These are phyloP conservation scores for Vollenhovia emeryi DNA, from an alignment of 1,140 invertebrate genomes.

Conservation along the genomic window DNA sequence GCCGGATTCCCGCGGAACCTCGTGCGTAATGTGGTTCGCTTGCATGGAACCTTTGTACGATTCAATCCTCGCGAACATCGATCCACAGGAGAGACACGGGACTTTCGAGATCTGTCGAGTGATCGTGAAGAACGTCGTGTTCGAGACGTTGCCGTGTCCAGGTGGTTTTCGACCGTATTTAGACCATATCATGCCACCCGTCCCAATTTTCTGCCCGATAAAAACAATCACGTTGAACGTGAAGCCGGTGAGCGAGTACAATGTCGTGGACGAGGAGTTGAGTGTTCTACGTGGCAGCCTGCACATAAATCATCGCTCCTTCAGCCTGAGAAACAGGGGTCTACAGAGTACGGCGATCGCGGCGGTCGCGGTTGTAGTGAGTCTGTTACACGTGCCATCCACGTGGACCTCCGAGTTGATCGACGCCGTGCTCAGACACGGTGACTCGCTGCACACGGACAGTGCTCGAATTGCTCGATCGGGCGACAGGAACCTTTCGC, in stretches of 20 bases:
- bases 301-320: constrained; percentile 71
- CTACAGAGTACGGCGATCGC: constrained; percentile 80
- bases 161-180: constrained; percentile 71
- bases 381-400: constrained; percentile 76
- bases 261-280: constrained; percentile 70
- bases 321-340: constrained; percentile 66
- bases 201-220: constrained; percentile 56
- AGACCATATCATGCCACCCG: constrained; percentile 60
- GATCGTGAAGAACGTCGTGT: constrained; percentile 73
- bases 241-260: constrained; percentile 61
- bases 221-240: constrained; percentile 68
- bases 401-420: constrained; percentile 78
- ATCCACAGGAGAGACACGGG: constrained; percentile 74
- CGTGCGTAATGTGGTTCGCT: constrained; percentile 81
- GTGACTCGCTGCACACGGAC: constrained; percentile 74
- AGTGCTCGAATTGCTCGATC: constrained; percentile 61
- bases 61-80: constrained; percentile 72
- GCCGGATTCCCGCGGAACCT: constrained; percentile 61
- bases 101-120: constrained; percentile 75
- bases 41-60: constrained; percentile 77
- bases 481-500: constrained; percentile 74
- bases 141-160: constrained; percentile 77
- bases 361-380: constrained; percentile 74
- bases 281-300: constrained; percentile 69
- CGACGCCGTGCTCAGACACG: constrained; percentile 74